Base-by-base conservation (phyloP, 2,113 vertebrate genomes). In the Tamias sibiricus region DNA sequence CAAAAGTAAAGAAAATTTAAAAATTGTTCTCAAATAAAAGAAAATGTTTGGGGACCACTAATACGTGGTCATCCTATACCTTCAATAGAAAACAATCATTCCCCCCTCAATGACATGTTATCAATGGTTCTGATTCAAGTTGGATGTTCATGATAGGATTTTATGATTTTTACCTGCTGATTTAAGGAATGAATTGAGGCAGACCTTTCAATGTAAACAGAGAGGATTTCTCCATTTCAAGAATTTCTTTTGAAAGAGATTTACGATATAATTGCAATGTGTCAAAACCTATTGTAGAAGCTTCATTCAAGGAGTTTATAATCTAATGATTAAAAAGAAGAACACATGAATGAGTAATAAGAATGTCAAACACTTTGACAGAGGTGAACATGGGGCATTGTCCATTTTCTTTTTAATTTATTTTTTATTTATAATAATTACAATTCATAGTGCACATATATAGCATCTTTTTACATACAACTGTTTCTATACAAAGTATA, bases 1-100 rank as follows among this genome's bases (percentile, higher is more conserved):
- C 57, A 57, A 57, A 95, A 75, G 35, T n/a, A 82, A 95, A 87
- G 49, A 8, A 26, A 75, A 92, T 71, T 84, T 52, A 77, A 95
- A 92, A 47, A 6, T 30, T 57, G 24, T 59, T 12, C 8, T 84
- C 84, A 37, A 90, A 74, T 68, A 11, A 72, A 90, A 12, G 76
- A 87, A n/a, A 35, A 52, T 77, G 17, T 62, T 20, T 72, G 1
- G 22, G 5, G 11, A 22, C 69, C 16, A 17, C 42, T 79, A 69
- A 66, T 7, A 4, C 10, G 32, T 75, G 28, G 47, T 42, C 30
- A 3, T 79, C 66, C 40, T 20, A 26, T 19, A 81, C 13, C 20
- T 0, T 79, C 17, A 62, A 0, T 17, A 82, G 14, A 35, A 57
- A 88, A 19, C 47, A 49, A 5, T 7, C 35, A 88, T 44, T 35